Conservation (phyloP, 2,797 vertebrate genomes). For the Sebastes nivosus region DNA sequence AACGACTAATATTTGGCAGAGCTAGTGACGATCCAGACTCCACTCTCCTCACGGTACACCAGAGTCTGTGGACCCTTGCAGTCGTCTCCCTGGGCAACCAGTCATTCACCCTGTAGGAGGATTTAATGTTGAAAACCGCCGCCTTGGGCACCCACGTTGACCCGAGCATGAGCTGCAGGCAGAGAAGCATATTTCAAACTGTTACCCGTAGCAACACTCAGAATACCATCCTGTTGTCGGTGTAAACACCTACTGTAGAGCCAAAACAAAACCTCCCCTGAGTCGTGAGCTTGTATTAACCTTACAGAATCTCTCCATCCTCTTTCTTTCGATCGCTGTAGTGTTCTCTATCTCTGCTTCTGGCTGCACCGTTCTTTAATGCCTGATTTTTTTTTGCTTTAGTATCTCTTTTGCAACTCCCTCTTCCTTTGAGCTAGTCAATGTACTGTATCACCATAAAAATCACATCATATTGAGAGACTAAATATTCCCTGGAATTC, state of each 20-base stretch:
- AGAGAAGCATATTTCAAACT: constrained; percentile 47
- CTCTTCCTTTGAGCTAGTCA: not conserved
- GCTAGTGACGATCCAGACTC: not conserved
- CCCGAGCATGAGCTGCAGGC: constrained; percentile 47
- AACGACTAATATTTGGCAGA: not conserved
- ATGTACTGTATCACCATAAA: not conserved
- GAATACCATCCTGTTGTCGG: not conserved
- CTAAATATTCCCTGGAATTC: not conserved
- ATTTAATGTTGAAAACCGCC: constrained; percentile 54
- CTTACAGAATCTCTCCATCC: constrained; percentile 20
- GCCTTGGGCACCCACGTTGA: constrained; percentile 47
- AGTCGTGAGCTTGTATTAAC: constrained; percentile 37
- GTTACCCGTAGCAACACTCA: constrained; percentile 49
- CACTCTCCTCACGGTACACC: not conserved
- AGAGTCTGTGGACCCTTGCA: not conserved
- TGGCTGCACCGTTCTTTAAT: not conserved
- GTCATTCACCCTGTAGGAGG: constrained; percentile 49
- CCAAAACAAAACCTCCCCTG: constrained; percentile 42
- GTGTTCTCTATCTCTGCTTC: not conserved
- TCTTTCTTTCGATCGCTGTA: not conserved
- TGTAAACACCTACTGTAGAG: constrained; percentile 7
- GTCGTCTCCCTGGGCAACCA: constrained; percentile 55
- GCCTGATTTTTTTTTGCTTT: not conserved
- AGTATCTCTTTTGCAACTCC: not conserved
- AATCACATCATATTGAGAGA: not conserved